Evolutionary conservation across 2,113 vertebrate species (phyloP).

Genomic region (Apodemus speciosus): DNA sequence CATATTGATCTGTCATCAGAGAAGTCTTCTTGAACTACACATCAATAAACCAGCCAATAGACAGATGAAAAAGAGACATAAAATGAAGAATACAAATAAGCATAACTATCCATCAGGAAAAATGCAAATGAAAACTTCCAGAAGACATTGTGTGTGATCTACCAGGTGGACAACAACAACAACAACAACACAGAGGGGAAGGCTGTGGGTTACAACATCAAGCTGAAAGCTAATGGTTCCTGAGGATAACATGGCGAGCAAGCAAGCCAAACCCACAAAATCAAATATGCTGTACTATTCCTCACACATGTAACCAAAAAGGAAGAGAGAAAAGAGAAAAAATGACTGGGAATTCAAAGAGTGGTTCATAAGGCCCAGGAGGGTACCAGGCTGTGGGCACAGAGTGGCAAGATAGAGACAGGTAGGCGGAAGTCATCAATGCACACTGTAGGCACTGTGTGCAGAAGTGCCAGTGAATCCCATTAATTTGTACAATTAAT

Average conservation of each 20-base stretch:
- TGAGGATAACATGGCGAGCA: not conserved
- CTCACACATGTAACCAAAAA: not conserved
- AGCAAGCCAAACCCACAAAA: not conserved
- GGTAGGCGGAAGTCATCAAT: not conserved
- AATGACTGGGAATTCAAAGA: not conserved
- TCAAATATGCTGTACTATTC: not conserved
- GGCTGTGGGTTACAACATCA: not conserved
- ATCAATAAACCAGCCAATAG: constrained; percentile 17
- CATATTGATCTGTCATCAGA: constrained; percentile 13
- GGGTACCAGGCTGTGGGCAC: too few relatives aligned
- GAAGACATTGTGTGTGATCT: not conserved
- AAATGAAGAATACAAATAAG: not conserved
- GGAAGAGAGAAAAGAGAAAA: not conserved
- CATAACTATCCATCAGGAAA: not conserved
- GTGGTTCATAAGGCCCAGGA: too few relatives aligned
- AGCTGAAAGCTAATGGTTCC: not conserved
- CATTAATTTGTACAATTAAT: not conserved
- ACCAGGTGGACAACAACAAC: too few relatives aligned
- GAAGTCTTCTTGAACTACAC: constrained; percentile 16
- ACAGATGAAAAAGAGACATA: not conserved
- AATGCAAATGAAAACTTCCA: not conserved
- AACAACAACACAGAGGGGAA: rapidly evolving
- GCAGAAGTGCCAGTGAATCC: not conserved
- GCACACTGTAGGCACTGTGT: not conserved
- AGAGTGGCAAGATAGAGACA: too few relatives aligned